Evolutionary conservation across 2,113 vertebrate species (phyloP), one percentile per base, ranked within the genome.

Genomic region (Canis aureus): DNA sequence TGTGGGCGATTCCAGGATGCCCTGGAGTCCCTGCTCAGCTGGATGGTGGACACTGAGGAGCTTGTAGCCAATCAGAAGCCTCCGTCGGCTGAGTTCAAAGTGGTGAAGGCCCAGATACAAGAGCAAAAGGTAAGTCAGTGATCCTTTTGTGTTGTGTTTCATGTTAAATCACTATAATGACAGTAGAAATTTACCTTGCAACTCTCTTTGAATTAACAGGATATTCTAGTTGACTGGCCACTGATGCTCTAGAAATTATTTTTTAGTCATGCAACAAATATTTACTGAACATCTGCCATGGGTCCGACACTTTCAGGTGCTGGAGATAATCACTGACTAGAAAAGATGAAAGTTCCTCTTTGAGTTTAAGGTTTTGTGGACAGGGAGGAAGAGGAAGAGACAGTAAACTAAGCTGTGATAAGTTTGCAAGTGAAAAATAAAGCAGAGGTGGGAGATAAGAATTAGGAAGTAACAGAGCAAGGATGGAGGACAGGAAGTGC

Each of bases 1-100:
- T 99, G 99, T 98, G 99, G 99, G 92, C 99, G 99, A 91, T 99
- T 99, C 98, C 99, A 99, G 98, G 99, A 99, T 98, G 99, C 99
- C 69, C 98, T 99, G 94, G 99, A 99, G 98, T 99, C 99, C 55
- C 98, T 99, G 95, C 99, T 99, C 94, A 99, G 99, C 98, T 99
- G 99, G 99, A 99, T 99, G 95, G 99, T 98, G 51, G 99, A 99
- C 98, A 99, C 99, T 0, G 99, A 99, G 93, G 99, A 99, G 38
- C 99, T 99, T 2, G 98, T 99, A 95, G 99, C 99, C 98, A 99
- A 99, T 98, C 99, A 99, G 92, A 99, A 99, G 93, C 99, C 99
- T 64, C 99, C 99, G 0, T 99, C 99, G 49, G 99, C 99, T 0
- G 99, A 99, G 97, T 99, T 99, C 98, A 99, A 99, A 99, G 99